Evolutionary conservation across 2,888 invertebrate genomes (phyloP).

Genomic region (Phalera bucephala): DNA sequence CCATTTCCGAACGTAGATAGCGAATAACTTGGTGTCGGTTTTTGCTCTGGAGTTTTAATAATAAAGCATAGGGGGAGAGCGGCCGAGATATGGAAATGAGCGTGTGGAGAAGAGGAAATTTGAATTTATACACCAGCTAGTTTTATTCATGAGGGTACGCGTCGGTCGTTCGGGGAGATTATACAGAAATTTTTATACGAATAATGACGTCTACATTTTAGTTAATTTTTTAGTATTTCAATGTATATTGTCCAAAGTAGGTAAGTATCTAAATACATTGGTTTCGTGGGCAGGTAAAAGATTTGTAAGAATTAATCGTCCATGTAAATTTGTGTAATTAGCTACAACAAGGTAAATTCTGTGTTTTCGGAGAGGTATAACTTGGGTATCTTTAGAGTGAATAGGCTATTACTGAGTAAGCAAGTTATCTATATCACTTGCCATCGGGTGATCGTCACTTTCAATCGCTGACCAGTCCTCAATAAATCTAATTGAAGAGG

Average conservation of each 20-base stretch:
- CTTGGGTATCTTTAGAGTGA: too few relatives aligned
- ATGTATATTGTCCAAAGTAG: too few relatives aligned
- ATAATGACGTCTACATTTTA: conserved; percentile 42
- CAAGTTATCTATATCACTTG: too few relatives aligned
- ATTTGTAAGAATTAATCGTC: too few relatives aligned
- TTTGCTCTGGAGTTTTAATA: conserved; percentile 78
- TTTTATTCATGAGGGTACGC: conserved; percentile 75
- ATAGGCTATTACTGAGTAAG: too few relatives aligned
- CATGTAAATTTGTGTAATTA: conserved; percentile 25
- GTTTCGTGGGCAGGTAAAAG: too few relatives aligned
- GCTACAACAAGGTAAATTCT: too few relatives aligned
- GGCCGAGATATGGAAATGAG: conserved; percentile 80
- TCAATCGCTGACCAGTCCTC: too few relatives aligned
- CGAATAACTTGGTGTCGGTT: conserved; percentile 75
- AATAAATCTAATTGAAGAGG: too few relatives aligned
- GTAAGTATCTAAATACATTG: too few relatives aligned
- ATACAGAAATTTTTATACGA: conserved; percentile 47
- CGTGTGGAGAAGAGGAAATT: conserved; percentile 81
- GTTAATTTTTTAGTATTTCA: conserved; percentile 28
- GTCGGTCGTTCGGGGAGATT: conserved; percentile 48
- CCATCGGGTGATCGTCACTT: too few relatives aligned
- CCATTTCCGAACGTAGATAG: conserved; percentile 80
- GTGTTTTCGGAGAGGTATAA: too few relatives aligned
- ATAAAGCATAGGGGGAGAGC: conserved; percentile 75
- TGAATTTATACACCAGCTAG: conserved; percentile 82